Conservation (phyloP, 2,888 invertebrate species). For the Ethmia dodecea region DNA sequence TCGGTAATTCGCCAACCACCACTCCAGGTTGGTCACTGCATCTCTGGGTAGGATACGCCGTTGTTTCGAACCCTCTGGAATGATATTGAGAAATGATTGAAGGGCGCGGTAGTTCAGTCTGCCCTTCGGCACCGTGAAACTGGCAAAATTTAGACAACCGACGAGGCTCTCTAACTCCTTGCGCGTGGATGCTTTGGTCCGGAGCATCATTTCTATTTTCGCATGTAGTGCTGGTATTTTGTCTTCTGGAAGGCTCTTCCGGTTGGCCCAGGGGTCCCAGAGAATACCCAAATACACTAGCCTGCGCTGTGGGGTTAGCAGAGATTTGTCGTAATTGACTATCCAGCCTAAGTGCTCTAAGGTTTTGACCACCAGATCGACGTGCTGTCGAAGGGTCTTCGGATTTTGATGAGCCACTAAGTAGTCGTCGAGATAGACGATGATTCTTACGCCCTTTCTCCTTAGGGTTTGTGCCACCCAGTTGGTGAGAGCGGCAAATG, state of each 20-base stretch:
- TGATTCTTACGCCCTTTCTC: slow-evolving; percentile 1
- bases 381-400: not conserved
- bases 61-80: not conserved
- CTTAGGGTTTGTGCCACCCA: slow-evolving; percentile 10
- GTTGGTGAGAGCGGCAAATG: slow-evolving; percentile 7
- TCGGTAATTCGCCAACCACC: slow-evolving; percentile 16
- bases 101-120: not conserved
- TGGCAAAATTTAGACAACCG: not conserved
- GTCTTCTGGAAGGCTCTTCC: not conserved
- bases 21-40: slow-evolving; percentile 10
- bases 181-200: slow-evolving; percentile 6
- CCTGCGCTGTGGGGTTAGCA: not conserved
- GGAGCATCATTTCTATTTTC: slow-evolving; percentile 4
- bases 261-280: not conserved
- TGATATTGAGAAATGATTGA: not conserved
- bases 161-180: not conserved
- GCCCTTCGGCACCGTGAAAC: not conserved
- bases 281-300: not conserved
- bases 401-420: not conserved
- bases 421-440: slow-evolving; percentile 13
- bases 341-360: not conserved
- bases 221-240: too few relatives aligned
- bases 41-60: slow-evolving; percentile 10
- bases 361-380: not conserved
- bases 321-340: not conserved